Evolutionary conservation across 2,113 vertebrate genomes (phyloP), one percentile per base, ranked within the genome.

Genomic region (Cyphomyrus discorhynchus): DNA sequence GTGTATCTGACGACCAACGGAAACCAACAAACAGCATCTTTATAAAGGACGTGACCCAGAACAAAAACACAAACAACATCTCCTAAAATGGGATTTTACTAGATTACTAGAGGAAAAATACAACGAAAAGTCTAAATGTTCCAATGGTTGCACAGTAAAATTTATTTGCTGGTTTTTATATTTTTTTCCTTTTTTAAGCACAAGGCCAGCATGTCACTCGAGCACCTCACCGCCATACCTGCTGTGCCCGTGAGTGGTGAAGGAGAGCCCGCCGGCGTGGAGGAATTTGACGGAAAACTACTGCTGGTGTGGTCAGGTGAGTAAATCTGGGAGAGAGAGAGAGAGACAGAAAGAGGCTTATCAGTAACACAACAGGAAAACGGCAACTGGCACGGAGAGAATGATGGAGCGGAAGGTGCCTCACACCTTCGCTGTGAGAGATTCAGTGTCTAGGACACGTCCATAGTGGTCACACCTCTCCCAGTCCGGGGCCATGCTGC

Each of bases 291-390:
- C 90, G 98, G 98, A 92, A 98, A 99, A 96, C 98, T 99, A 95
- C 98, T 99, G 97, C 97, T 99, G 92, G 98, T 99, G 93, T 99
- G 98, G 95, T 99, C 98, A 94, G 98, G 98, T 93, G 98, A 99
- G 96, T 99, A 99, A 97, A 99, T 99, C 98, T 99, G 95, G 15
- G 93, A 94, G 88, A 84, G 39, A 87, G 90, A 24, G 92, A 94
- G 89, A 94, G 93, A 46, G 24, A 92, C 94, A 89, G 88, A 92
- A 89, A 94, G 93, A 92, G 94, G 89, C 88, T 92, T 88, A 89
- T 94, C 89, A 94, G 86, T 84, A 93, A 42, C 47, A 52, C 49
- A 35, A 15, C 84, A 47, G 49, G 52, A 47, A 86, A 5, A 13
- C 39, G n/a, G 82, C 62, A 11, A 27, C 5, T 49, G 50, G 47